Evolutionary conservation across 1,140 invertebrate species (phyloP).

Genomic region (Sipha flava): DNA sequence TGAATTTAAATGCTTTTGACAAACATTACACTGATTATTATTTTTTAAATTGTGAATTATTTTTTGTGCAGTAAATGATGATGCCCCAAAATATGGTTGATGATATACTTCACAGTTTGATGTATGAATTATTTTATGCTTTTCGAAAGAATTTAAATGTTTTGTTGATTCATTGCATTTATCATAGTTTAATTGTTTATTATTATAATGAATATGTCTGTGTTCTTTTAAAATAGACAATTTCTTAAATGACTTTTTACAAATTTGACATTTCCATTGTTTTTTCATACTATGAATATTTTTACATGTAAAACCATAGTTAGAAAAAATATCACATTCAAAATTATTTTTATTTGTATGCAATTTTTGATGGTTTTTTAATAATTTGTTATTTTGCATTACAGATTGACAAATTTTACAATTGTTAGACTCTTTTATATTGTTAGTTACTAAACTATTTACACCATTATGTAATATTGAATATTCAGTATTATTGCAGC

Average conservation of each 20-base stretch:
- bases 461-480: not conserved
- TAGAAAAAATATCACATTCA: not conserved
- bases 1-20: not conserved
- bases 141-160: not conserved
- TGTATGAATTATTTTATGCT: not conserved
- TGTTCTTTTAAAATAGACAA: not conserved
- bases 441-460: not conserved
- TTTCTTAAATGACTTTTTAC: not conserved
- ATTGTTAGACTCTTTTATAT: not conserved
- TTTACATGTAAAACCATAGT: no score
- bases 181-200: not conserved
- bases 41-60: not conserved
- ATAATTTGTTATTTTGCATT: not conserved
- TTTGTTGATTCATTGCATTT: not conserved
- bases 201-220: not conserved
- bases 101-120: not conserved
- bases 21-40: not conserved
- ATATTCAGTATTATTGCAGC: not conserved
- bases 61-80: not conserved
- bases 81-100: not conserved
- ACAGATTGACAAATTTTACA: not conserved
- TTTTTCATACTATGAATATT: not conserved
- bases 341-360: not conserved
- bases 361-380: not conserved
- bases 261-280: not conserved